phyloP scores from a whole-genome alignment of 2,797 vertebrate species.

The Pelodytes ibericus region DNA sequence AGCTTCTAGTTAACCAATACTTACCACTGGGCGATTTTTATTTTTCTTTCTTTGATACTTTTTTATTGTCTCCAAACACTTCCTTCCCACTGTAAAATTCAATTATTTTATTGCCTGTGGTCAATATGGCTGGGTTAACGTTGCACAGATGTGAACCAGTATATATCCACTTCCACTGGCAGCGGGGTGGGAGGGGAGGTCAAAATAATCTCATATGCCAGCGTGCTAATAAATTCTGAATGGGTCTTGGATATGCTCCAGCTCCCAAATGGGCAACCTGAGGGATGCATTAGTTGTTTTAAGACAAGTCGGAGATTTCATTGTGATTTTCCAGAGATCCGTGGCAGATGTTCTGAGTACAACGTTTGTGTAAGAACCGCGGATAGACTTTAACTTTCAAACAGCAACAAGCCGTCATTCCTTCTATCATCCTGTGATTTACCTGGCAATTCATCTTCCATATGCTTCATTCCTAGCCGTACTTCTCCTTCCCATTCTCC shows the following conservation, averaged over 20 bases:
- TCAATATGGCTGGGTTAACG: constrained; percentile 38
- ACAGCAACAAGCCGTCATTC: constrained; percentile 19
- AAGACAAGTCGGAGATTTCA: neutral
- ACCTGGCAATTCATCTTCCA: constrained; percentile 35
- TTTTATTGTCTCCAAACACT: constrained; percentile 19
- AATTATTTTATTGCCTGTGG: constrained; percentile 48
- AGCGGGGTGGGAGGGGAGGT: constrained; percentile 19
- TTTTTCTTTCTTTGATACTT: constrained; percentile 18
- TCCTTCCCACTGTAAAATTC: constrained; percentile 47
- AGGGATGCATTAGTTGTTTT: constrained; percentile 18
- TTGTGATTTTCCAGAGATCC: neutral
- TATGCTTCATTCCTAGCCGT: constrained; percentile 5
- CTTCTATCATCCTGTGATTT: constrained; percentile 42
- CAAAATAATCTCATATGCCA: constrained; percentile 15
- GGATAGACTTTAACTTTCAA: neutral
- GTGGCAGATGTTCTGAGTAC: constrained; percentile 1
- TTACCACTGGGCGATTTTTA: constrained; percentile 14
- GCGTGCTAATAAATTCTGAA: constrained; percentile 28
- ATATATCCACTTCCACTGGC: constrained; percentile 39
- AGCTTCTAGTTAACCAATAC: constrained; percentile 32
- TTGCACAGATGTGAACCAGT: constrained; percentile 18
- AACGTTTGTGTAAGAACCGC: neutral
- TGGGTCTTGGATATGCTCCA: constrained; percentile 15
- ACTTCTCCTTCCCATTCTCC: constrained; percentile 14
- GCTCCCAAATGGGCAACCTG: constrained; percentile 19